Evolutionary conservation across 64 coral and sea anemone genomes (phyloP), one percentile per base, ranked within the genome.

Genomic region (Pocillopora verrucosa): DNA sequence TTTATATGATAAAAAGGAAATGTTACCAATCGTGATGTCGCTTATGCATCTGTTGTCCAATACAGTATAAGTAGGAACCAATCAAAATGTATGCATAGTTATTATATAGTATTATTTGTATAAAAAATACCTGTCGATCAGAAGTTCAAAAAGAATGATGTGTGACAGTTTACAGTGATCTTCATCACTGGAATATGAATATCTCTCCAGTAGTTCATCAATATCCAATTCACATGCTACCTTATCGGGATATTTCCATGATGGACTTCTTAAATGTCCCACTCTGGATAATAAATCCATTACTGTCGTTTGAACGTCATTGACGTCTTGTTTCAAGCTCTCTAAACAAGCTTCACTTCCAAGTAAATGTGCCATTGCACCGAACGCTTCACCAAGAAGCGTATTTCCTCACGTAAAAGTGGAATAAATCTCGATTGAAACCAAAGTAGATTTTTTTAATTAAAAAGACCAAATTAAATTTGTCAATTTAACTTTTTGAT

Each of bases 161-260:
- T 99, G 97, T 6, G 97, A 99, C 25, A 99, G 65, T 89, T 99
- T 99, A 35, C 73, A 91, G 70, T 95, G 97, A 59, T 99, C 97
- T 24, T 99, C 94, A 76, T 99, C 94, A 45, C 89, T 89, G 6
- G 97, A 99, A 74, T 91, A 89, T 61, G 88, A 95, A 74, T 99
- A 99, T 82, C 91, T 77, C 70, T 90, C 91, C 38, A 99, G 88
- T 25, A 99, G 89, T 74, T 99, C 91, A 7, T 88, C 79, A 57
- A 99, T 95, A 79, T 99, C 85, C 65, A 99, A 76, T 86, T 99
- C 97, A 93, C 91, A 95, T 5, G 97, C 93, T 51, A 92, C 84
- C 38, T 99, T 99, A 57, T 99, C 97, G 10, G 97, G 97, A 68
- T 99, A 99, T 75, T 99, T 99, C 97, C 97, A 99, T 15, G 97